phyloP scores from a whole-genome alignment of 2,797 vertebrate species.

The Crenuchus spilurus region DNA sequence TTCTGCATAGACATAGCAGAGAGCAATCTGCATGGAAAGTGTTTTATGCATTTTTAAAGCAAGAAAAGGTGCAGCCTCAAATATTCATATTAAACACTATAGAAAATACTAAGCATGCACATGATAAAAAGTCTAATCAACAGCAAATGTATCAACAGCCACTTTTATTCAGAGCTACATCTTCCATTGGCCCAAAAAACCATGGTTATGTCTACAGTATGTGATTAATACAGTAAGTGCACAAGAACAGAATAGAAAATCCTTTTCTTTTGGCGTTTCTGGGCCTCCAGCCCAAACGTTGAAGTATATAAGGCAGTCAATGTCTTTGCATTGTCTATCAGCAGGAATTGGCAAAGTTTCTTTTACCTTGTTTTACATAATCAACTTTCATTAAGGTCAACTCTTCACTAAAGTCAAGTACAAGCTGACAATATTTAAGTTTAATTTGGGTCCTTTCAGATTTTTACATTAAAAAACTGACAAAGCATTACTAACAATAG shows the following conservation, averaged over 20 bases:
- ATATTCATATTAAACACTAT: neutral
- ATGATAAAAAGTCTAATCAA: neutral
- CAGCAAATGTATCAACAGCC: neutral
- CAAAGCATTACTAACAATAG: no score
- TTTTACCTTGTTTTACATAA: no score
- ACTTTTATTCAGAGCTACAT: constrained; percentile 28
- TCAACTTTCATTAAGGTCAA: no score
- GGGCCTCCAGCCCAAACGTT: constrained; percentile 61
- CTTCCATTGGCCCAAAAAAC: constrained; percentile 14
- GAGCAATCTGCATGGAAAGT: no score
- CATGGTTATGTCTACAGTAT: constrained; percentile 8
- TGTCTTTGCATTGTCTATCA: constrained; percentile 16
- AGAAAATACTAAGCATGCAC: neutral
- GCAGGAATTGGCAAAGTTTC: neutral
- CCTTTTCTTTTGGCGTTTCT: constrained; percentile 64
- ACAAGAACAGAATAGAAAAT: constrained; percentile 47
- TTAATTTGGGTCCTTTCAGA: no score
- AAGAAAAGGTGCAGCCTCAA: neutral
- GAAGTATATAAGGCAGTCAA: constrained; percentile 67
- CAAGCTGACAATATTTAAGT: no score
- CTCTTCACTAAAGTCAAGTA: no score
- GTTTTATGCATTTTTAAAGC: no score
- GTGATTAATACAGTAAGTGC: constrained; percentile 43
- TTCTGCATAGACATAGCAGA: no score
- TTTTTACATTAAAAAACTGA: neutral